Evolutionary conservation across 2,888 invertebrate species (phyloP), one percentile per base, ranked within the genome.

Genomic region (Dynastes tityus): DNA sequence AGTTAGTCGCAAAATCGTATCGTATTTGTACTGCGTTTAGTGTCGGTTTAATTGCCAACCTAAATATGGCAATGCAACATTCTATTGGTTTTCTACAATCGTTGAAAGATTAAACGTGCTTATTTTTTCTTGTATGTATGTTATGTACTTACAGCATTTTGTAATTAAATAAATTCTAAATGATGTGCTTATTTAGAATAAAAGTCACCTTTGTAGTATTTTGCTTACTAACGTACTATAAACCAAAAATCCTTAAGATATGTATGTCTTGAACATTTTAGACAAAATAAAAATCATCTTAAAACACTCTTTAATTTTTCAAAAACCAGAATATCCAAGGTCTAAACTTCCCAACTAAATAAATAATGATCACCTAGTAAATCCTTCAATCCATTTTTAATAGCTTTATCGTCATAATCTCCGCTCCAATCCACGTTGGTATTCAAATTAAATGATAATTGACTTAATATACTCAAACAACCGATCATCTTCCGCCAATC

Each of bases 301-400:
- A 8, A 58, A 22, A 22, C 22, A 58, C 55, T 8, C 8, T 58
- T 58, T 58, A 58, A 58, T 58, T 58, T 55, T 58, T 53, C 0
- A 37, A 58, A 58, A 27, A n/a, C 22, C 22, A 2, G 5, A 58
- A 2, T 22, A 22, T 58, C 8, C 16, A 16, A 58, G 6, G 8
- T 51, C 29, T 71, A 77, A 3, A 51, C 11, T 22, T 77, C 71
- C 77, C 77, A 77, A 40, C 70, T 77, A 63, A 77, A 77, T 37
- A 77, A 51, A 51, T 77, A 63, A 63, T 77, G 51, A 37, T 58
- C 71, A 45, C 40, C 45, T 13, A 71, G 45, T 27, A 78, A 63
- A 78, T 78, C 78, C 6, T 63, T 71, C 22, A 78, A 70, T n/a
- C 63, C 78, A 29, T 51, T 29, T 16, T 64, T 63, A 16, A 78